phyloP scores from a whole-genome alignment of 2,888 invertebrate genomes.

The Spodoptera exigua region DNA sequence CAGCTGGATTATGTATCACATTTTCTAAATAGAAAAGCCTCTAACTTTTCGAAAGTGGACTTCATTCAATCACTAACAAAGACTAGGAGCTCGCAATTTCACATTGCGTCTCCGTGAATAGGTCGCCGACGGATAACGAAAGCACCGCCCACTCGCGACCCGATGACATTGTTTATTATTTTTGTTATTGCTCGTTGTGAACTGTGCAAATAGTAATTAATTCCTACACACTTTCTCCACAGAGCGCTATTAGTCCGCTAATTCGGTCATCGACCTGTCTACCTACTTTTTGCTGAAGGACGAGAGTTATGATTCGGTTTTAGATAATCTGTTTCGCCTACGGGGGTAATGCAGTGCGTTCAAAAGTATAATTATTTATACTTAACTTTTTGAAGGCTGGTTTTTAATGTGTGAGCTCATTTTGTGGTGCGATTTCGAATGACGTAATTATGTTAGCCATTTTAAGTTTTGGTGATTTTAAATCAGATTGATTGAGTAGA shows the following conservation, averaged over 20 bases:
- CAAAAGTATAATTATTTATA: constrained; percentile 27
- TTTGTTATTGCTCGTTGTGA: constrained; percentile 73
- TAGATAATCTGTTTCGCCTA: constrained; percentile 56
- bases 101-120: constrained; percentile 26
- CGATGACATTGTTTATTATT: constrained; percentile 81
- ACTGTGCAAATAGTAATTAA: constrained; percentile 79
- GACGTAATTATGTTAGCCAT: constrained; percentile 17
- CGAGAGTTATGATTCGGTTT: constrained; percentile 57
- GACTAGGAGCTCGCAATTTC: constrained; percentile 17
- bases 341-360: constrained; percentile 25
- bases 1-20: too few relatives aligned
- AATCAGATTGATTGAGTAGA: too few relatives aligned
- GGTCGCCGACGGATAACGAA: constrained; percentile 51
- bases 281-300: constrained; percentile 76
- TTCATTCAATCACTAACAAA: background rate
- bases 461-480: too few relatives aligned
- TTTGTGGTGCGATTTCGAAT: constrained; percentile 18
- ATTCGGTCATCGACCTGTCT: constrained; percentile 76
- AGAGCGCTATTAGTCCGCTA: constrained; percentile 63
- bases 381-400: constrained; percentile 12
- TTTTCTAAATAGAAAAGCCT: too few relatives aligned
- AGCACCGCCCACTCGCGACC: constrained; percentile 73
- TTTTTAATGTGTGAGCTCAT: constrained; percentile 26
- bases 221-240: constrained; percentile 82
- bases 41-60: too few relatives aligned